Evolutionary conservation across 2,113 vertebrate genomes (phyloP).

Genomic region (Bambusicola thoracicus): DNA sequence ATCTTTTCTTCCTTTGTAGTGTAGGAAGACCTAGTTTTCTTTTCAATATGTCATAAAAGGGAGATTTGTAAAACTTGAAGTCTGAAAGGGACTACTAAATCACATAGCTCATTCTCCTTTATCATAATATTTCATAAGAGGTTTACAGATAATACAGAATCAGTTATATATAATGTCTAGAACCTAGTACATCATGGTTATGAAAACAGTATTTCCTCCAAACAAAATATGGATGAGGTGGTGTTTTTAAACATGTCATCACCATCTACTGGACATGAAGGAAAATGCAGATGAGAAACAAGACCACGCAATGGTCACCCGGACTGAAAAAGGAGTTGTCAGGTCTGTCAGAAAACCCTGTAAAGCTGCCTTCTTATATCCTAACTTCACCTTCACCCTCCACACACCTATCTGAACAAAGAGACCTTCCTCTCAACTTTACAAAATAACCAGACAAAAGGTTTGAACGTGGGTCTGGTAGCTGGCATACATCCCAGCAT

Average conservation of each 20-base stretch:
- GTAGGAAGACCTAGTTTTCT: not conserved
- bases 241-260: not conserved
- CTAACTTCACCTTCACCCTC: not conserved
- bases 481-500: accelerated
- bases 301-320: accelerated
- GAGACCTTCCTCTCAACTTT: not conserved
- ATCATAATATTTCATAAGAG: not conserved
- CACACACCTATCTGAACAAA: not conserved
- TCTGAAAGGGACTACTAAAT: not conserved
- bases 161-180: not conserved
- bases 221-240: not conserved
- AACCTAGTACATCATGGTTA: accelerated
- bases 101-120: not conserved
- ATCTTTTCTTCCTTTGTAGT: not conserved
- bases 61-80: not conserved
- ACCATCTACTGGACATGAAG: slow-evolving; percentile 26
- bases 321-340: not conserved
- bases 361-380: not conserved
- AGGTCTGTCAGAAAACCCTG: not conserved
- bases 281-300: not conserved
- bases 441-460: not conserved
- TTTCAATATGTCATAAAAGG: not conserved
- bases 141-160: not conserved
- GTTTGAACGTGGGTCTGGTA: not conserved
- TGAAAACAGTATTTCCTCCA: not conserved